Evolutionary conservation across 1,140 invertebrate genomes (phyloP).

Genomic region (Choristoneura fumiferana): DNA sequence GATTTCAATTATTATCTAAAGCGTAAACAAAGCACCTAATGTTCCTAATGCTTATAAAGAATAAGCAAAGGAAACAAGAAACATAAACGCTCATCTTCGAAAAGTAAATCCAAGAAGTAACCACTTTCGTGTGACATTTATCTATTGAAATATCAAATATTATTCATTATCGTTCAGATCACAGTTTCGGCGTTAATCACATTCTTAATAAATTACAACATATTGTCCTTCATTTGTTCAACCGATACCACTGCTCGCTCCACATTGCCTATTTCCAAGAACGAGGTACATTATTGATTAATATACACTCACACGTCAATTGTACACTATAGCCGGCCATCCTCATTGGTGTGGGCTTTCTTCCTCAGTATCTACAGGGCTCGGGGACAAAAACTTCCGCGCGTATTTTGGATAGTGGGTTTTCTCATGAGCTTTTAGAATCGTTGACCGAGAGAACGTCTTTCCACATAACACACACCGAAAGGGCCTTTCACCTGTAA

Average conservation of each 20-base stretch:
- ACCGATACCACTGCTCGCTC: slow-evolving; percentile 48
- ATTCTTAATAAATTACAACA: slow-evolving; percentile 76
- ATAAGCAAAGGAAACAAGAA: slow-evolving; percentile 46
- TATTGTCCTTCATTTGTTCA: slow-evolving; percentile 72
- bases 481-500: slow-evolving; percentile 89
- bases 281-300: slow-evolving; percentile 43
- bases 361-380: slow-evolving; percentile 89
- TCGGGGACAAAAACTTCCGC: slow-evolving; percentile 90
- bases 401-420: slow-evolving; percentile 94
- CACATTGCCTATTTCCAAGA: slow-evolving; percentile 50
- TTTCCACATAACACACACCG: slow-evolving; percentile 92
- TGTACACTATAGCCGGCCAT: slow-evolving; percentile 43
- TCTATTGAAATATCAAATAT: slow-evolving; percentile 79
- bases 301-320: slow-evolving; percentile 43
- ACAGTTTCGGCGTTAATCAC: slow-evolving; percentile 79
- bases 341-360: slow-evolving; percentile 86
- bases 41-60: slow-evolving; percentile 46
- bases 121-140: slow-evolving; percentile 67
- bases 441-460: slow-evolving; percentile 92
- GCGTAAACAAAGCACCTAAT: slow-evolving; percentile 70
- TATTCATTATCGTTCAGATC: slow-evolving; percentile 80
- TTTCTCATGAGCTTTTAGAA: slow-evolving; percentile 94
- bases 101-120: slow-evolving; percentile 47
- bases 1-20: slow-evolving; percentile 54
- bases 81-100: slow-evolving; percentile 41